A percentile compares a stretch with the other conserved stretches of the same genome.
phyloP scores from a whole-genome alignment of 1,140 invertebrate species.

The Drosophila athabasca region DNA sequence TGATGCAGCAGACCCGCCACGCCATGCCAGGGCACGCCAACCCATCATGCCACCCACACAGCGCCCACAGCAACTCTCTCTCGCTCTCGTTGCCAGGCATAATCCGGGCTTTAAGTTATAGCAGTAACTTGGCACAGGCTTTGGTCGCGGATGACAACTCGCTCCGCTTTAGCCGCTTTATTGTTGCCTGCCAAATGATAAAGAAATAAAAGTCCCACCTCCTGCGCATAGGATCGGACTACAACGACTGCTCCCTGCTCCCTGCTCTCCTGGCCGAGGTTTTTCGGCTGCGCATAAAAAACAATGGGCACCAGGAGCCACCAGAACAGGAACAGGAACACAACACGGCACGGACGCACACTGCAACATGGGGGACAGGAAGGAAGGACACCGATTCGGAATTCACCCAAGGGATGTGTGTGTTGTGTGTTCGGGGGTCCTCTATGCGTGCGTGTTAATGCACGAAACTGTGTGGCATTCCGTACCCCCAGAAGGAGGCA shows the following conservation, averaged over 20 bases:
- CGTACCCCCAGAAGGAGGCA: background rate
- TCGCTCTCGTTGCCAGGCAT: slow-evolving; percentile 24
- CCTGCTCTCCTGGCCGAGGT: background rate
- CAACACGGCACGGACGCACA: slow-evolving; percentile 21
- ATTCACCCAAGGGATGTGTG: slow-evolving; percentile 55
- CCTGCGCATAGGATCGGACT: no score
- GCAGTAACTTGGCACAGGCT: slow-evolving; percentile 53
- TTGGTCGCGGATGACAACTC: slow-evolving; percentile 46
- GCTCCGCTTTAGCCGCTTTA: slow-evolving; percentile 19
- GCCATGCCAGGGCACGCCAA: slow-evolving; percentile 16
- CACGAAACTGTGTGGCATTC: slow-evolving; percentile 66
- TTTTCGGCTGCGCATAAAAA: slow-evolving; percentile 28
- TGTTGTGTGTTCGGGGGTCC: slow-evolving; percentile 13
- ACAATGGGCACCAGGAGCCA: slow-evolving; percentile 30
- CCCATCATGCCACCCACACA: slow-evolving; percentile 9
- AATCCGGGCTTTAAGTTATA: slow-evolving; percentile 63
- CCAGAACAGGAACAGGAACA: slow-evolving; percentile 16
- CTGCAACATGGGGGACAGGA: slow-evolving; percentile 14
- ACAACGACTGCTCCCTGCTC: no score
- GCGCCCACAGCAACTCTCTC: background rate
- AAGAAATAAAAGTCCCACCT: slow-evolving; percentile 6
- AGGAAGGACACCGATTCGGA: slow-evolving; percentile 43
- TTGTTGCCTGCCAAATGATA: slow-evolving; percentile 14
- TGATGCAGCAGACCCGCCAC: slow-evolving; percentile 24
- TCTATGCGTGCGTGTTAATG: slow-evolving; percentile 77